Conservation (phyloP, 2,888 invertebrate genomes). For the Drosophila borborema region DNA sequence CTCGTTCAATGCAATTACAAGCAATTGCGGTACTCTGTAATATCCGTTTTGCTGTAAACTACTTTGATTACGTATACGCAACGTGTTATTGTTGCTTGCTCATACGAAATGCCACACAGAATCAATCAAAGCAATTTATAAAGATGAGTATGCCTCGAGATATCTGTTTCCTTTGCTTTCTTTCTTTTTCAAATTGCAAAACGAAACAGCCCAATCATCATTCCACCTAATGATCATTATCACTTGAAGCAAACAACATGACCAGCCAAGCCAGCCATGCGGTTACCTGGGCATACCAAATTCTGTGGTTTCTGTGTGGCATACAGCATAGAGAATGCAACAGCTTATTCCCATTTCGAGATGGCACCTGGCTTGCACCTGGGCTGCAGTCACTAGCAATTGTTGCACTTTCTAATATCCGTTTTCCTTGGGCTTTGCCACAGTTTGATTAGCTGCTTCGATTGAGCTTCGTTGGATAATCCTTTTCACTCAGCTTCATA, state of each 20-base stretch:
- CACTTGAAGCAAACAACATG: neutral
- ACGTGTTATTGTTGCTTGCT: slow-evolving; percentile 23
- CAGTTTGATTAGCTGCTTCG: neutral
- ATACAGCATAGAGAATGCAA: too few relatives aligned
- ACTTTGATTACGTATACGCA: slow-evolving; percentile 62
- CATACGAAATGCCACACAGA: neutral
- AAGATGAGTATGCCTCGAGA: neutral
- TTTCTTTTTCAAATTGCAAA: neutral
- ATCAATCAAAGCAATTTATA: neutral
- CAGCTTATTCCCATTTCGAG: neutral
- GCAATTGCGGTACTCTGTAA: slow-evolving; percentile 39
- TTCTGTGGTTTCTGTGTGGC: neutral
- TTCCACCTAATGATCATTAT: neutral
- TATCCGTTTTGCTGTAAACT: slow-evolving; percentile 32
- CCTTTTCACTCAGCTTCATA: neutral
- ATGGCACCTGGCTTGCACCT: neutral
- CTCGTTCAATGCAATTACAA: slow-evolving; percentile 36
- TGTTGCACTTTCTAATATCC: neutral
- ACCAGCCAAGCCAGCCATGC: neutral
- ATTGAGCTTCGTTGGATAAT: neutral
- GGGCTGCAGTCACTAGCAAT: neutral
- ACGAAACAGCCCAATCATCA: neutral
- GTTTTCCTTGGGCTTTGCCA: neutral
- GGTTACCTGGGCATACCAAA: neutral
- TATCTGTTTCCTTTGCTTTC: neutral